phyloP scores from a whole-genome alignment of 2,888 invertebrate genomes.

The Carterocephalus palaemon region DNA sequence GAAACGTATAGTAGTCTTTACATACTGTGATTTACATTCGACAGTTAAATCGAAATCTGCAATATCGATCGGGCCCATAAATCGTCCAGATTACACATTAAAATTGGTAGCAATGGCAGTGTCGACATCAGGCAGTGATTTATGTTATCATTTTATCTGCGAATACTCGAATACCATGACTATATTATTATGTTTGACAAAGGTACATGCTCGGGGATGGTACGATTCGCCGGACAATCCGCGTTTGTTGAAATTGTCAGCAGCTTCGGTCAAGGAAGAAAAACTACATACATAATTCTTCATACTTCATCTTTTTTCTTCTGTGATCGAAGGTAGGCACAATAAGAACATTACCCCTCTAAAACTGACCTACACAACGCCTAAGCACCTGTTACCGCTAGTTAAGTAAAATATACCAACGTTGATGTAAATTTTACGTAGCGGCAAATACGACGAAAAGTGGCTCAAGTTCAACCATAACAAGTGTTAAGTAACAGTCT shows the following conservation, averaged over 20 bases:
- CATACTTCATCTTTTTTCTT: too few relatives aligned
- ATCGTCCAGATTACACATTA: conserved; percentile 48
- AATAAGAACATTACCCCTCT: too few relatives aligned
- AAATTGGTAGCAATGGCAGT: conserved; percentile 52
- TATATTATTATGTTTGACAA: too few relatives aligned
- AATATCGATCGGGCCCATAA: conserved; percentile 48
- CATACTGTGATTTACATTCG: conserved; percentile 28
- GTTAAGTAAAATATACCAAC: not conserved
- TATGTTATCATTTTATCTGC: conserved; percentile 51
- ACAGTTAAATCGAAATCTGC: conserved; percentile 16
- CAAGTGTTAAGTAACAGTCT: conserved; percentile 38
- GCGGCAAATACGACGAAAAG: too few relatives aligned
- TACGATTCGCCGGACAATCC: not conserved
- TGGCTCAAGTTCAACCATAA: too few relatives aligned
- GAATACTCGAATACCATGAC: conserved; percentile 41
- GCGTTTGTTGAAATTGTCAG: too few relatives aligned
- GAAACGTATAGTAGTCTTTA: conserved; percentile 25
- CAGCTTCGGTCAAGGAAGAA: too few relatives aligned
- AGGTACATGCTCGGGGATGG: conserved; percentile 33
- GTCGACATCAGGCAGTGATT: conserved; percentile 54
- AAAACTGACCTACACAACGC: too few relatives aligned
- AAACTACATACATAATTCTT: too few relatives aligned
- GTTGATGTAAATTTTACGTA: conserved; percentile 42
- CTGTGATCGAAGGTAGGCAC: too few relatives aligned
- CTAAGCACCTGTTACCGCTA: too few relatives aligned